phyloP scores from a whole-genome alignment of 2,888 invertebrate species.

The Lottia gigantea region DNA sequence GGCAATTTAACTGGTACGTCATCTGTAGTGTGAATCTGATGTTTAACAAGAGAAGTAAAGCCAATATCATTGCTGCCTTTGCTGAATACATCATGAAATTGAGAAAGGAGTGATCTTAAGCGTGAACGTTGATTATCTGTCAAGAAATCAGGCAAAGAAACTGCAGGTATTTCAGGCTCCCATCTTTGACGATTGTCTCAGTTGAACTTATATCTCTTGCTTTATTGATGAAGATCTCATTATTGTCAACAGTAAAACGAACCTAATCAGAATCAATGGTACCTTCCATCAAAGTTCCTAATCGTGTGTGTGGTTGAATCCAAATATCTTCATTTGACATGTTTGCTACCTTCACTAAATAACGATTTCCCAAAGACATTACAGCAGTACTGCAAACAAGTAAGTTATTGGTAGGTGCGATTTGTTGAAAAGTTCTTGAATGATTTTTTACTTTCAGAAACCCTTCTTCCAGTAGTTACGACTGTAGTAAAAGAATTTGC shows the following conservation, averaged over 20 bases:
- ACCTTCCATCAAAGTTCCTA: neutral
- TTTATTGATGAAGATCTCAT: neutral
- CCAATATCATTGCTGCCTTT: slow-evolving; percentile 18
- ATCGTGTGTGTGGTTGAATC: neutral
- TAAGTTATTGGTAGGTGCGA: neutral
- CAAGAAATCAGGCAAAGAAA: too few species aligned
- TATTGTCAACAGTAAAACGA: neutral
- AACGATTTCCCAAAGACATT: neutral
- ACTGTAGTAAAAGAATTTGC: slow-evolving; percentile 13
- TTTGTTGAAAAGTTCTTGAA: neutral
- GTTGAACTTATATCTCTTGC: neutral
- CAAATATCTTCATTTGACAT: neutral
- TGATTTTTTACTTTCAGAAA: neutral
- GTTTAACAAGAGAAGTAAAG: slow-evolving; percentile 21
- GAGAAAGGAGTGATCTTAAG: too few species aligned
- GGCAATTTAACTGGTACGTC: slow-evolving; percentile 16
- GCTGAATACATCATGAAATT: slow-evolving; percentile 13
- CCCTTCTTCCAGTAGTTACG: slow-evolving; percentile 9
- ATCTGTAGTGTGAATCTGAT: slow-evolving; percentile 17
- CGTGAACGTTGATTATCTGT: too few species aligned
- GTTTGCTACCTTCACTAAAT: neutral
- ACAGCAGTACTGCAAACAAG: slow-evolving; percentile 1
- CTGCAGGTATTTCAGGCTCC: neutral
- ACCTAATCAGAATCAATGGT: neutral
- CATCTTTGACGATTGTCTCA: neutral